phyloP scores from a whole-genome alignment of 2,888 invertebrate species.

The Muscina levida region DNA sequence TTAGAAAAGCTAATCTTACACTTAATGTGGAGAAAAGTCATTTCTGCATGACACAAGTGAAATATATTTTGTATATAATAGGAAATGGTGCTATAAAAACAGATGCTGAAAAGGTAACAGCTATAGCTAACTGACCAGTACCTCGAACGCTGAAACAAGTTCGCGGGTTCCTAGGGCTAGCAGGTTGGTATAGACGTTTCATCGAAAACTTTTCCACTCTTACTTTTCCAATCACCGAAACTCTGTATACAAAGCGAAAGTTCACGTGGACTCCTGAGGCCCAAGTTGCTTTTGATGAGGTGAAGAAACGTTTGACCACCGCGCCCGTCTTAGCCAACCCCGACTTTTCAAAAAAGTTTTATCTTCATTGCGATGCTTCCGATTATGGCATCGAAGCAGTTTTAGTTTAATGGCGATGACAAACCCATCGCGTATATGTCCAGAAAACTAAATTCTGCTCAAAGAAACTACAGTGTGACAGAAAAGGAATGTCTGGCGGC shows the following conservation, averaged over 20 bases:
- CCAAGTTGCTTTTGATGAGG: background rate
- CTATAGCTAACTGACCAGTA: slow-evolving; percentile 55
- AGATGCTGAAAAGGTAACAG: slow-evolving; percentile 48
- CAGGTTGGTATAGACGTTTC: slow-evolving; percentile 67
- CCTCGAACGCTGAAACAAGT: slow-evolving; percentile 65
- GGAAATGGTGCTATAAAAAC: slow-evolving; percentile 53
- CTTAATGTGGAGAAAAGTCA: slow-evolving; percentile 61
- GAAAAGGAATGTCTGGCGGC: background rate
- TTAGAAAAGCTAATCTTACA: slow-evolving; percentile 55
- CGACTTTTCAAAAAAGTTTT: slow-evolving; percentile 47
- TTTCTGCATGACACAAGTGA: slow-evolving; percentile 57
- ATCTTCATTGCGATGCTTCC: slow-evolving; percentile 48
- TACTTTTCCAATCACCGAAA: slow-evolving; percentile 36
- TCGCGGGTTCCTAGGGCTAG: slow-evolving; percentile 65
- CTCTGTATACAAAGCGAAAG: slow-evolving; percentile 21
- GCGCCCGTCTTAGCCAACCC: slow-evolving; percentile 50
- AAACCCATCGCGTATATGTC: slow-evolving; percentile 33
- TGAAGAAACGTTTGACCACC: slow-evolving; percentile 35
- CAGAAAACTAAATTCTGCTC: slow-evolving; percentile 31
- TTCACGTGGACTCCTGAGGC: slow-evolving; percentile 36
- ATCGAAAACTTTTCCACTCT: slow-evolving; percentile 58
- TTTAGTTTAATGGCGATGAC: slow-evolving; percentile 34
- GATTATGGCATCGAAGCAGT: slow-evolving; percentile 38
- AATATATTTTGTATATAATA: slow-evolving; percentile 60
- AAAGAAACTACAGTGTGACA: slow-evolving; percentile 17